Percentiles rank a stretch among this genome's conserved stretches.
These are phyloP conservation scores for Hydrophis major DNA, from an alignment of 2,797 vertebrate species.

Conservation along the genomic window DNA sequence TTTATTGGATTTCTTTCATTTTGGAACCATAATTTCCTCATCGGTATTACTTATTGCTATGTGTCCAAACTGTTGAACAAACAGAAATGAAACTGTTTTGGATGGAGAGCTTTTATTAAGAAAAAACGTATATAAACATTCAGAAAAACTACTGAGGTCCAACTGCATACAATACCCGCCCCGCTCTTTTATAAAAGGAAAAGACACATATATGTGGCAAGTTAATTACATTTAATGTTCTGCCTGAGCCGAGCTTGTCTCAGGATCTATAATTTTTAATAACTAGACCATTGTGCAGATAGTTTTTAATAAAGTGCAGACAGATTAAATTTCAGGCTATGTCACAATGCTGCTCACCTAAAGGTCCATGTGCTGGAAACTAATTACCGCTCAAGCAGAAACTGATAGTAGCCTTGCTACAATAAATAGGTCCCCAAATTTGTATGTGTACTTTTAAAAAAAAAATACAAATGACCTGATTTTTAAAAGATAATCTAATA, in stretches of 20 bases:
- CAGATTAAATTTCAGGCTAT: slow-evolving; percentile 63
- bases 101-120: slow-evolving; percentile 54
- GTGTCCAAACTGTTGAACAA: slow-evolving; percentile 42
- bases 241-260: slow-evolving; percentile 54
- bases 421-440: slow-evolving; percentile 65
- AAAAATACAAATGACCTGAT: slow-evolving; percentile 60
- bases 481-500: slow-evolving; percentile 66
- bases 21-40: slow-evolving; percentile 59
- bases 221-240: slow-evolving; percentile 65
- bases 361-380: slow-evolving; percentile 58
- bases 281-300: slow-evolving; percentile 64
- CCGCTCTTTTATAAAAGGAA: not conserved
- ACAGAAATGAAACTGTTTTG: slow-evolving; percentile 73
- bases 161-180: slow-evolving; percentile 43
- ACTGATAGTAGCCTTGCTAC: slow-evolving; percentile 49
- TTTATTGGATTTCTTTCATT: slow-evolving; percentile 50
- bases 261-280: slow-evolving; percentile 58
- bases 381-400: slow-evolving; percentile 65
- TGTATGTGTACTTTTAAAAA: not conserved
- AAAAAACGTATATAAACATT: not conserved
- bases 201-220: slow-evolving; percentile 38
- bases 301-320: slow-evolving; percentile 64
- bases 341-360: slow-evolving; percentile 53
- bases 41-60: slow-evolving; percentile 51
- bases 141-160: slow-evolving; percentile 14